phyloP scores from a whole-genome alignment of 1,140 invertebrate genomes.

The Papilio polytes region DNA sequence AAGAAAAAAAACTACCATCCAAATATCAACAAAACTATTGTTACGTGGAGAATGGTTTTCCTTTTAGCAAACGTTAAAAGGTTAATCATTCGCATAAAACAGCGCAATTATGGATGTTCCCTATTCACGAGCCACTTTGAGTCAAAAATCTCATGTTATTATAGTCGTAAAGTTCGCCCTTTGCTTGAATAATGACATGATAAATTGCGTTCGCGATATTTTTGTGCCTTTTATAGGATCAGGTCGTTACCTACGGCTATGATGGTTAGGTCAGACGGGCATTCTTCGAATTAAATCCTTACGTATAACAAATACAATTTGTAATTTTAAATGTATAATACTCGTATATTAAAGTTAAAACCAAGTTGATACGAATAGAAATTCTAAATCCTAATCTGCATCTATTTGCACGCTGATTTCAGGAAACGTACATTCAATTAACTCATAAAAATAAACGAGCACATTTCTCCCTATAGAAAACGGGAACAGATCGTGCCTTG shows the following conservation, averaged over 20 bases:
- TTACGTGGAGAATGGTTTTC: constrained; percentile 43
- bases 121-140: constrained; percentile 73
- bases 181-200: constrained; percentile 83
- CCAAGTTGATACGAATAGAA: not conserved
- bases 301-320: not conserved
- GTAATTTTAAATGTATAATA: not conserved
- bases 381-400: constrained; percentile 32
- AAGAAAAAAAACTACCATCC: not conserved
- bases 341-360: not conserved
- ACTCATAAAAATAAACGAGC: constrained; percentile 83
- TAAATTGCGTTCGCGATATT: constrained; percentile 82
- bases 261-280: constrained; percentile 54
- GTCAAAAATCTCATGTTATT: constrained; percentile 82
- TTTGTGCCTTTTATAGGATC: constrained; percentile 77
- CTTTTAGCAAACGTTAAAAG: constrained; percentile 78
- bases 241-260: constrained; percentile 72
- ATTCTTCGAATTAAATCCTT: constrained; percentile 23
- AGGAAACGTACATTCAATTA: constrained; percentile 61
- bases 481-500: constrained; percentile 80
- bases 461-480: constrained; percentile 77
- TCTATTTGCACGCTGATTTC: constrained; percentile 55
- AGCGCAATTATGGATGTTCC: constrained; percentile 80
- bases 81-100: constrained; percentile 83
- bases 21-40: constrained; percentile 32
- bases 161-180: constrained; percentile 83